Conservation (phyloP, 2,113 vertebrate genomes). For the Passer domesticus region DNA sequence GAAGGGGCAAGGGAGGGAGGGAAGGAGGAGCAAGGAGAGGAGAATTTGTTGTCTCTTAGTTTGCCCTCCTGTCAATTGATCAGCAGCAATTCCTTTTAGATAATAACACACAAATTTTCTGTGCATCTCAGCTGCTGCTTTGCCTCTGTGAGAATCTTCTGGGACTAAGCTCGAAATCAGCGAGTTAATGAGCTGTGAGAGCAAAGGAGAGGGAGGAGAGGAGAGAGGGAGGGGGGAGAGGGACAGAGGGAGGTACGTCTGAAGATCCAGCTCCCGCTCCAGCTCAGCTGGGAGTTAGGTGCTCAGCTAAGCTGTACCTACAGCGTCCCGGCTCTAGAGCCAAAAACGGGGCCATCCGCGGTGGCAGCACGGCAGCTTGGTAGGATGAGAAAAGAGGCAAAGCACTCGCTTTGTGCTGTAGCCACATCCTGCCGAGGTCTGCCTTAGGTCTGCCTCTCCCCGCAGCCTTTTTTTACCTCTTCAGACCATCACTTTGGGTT, state of each 20-base stretch:
- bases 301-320: background rate
- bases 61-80: conserved; percentile 50
- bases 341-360: rapidly evolving
- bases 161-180: conserved; percentile 47
- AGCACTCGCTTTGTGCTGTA: background rate
- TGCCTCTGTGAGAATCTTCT: conserved; percentile 28
- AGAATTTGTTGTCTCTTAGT: background rate
- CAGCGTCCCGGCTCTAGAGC: background rate
- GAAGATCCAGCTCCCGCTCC: background rate
- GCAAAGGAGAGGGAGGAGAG: background rate
- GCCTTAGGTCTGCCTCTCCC: background rate
- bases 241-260: background rate
- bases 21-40: background rate
- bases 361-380: background rate
- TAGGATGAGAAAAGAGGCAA: background rate
- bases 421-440: background rate
- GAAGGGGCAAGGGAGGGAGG: rapidly evolving
- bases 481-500: background rate
- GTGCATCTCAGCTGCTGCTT: conserved; percentile 27
- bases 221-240: background rate
- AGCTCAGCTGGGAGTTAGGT: rapidly evolving
- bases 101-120: conserved; percentile 16
- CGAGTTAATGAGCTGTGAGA: conserved; percentile 39
- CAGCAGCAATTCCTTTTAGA: background rate
- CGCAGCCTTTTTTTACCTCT: background rate